Conservation (phyloP, 2,113 vertebrate species). For the Centrocercus urophasianus region DNA sequence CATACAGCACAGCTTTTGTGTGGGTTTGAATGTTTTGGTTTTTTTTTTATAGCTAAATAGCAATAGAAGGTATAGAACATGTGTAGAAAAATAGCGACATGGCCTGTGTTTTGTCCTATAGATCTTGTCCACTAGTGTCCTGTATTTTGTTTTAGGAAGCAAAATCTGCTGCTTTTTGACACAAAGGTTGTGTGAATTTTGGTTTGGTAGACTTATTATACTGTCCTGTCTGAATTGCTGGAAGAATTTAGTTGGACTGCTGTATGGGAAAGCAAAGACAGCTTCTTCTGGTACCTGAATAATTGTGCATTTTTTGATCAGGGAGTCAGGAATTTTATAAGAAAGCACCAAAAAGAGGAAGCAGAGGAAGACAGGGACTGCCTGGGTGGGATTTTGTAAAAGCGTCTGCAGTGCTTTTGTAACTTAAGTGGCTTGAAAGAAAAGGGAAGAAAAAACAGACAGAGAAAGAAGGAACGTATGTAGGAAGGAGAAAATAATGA, state of each 20-base stretch:
- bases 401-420: slow-evolving; percentile 14
- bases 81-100: background rate
- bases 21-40: background rate
- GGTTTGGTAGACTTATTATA: background rate
- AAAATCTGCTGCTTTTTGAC: background rate
- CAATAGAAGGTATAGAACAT: background rate
- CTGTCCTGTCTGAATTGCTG: background rate
- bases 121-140: background rate
- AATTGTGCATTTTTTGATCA: background rate
- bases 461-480: slow-evolving; percentile 29
- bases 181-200: background rate
- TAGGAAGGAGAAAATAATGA: slow-evolving; percentile 50
- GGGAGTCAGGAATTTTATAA: background rate
- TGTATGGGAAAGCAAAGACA: background rate
- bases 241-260: background rate
- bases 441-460: slow-evolving; percentile 40
- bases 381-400: slow-evolving; percentile 50
- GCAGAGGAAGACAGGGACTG: background rate
- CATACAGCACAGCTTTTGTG: background rate
- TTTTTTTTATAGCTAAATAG: background rate
- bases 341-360: background rate
- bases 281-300: background rate
- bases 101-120: background rate
- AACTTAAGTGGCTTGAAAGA: slow-evolving; percentile 27
- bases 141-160: background rate